These are phyloP conservation scores for Lithophane leautieri DNA, from an alignment of 2,888 invertebrate species.

Conservation along the genomic window DNA sequence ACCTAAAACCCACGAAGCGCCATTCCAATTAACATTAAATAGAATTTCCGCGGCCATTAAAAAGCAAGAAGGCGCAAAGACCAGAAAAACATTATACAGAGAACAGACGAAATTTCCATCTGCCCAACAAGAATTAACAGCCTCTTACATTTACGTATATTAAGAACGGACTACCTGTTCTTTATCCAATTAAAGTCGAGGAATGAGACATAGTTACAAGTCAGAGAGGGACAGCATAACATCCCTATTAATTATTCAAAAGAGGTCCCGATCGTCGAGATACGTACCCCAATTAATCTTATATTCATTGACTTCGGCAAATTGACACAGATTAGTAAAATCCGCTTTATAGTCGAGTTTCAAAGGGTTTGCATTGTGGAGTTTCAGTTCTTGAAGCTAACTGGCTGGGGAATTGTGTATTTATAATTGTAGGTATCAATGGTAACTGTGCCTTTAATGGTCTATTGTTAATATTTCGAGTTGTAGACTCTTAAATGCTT, in stretches of 20 bases:
- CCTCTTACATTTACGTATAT: slow-evolving; percentile 51
- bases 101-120: slow-evolving; percentile 38
- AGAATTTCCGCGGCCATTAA: slow-evolving; percentile 43
- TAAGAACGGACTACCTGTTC: slow-evolving; percentile 52
- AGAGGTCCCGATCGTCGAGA: slow-evolving; percentile 70
- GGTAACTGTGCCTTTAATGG: slow-evolving; percentile 20
- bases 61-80: slow-evolving; percentile 30
- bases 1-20: slow-evolving; percentile 24
- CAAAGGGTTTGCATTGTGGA: slow-evolving; percentile 49
- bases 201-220: slow-evolving; percentile 27
- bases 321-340: slow-evolving; percentile 77
- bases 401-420: slow-evolving; percentile 32
- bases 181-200: slow-evolving; percentile 59
- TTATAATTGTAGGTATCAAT: slow-evolving; percentile 32
- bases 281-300: slow-evolving; percentile 76
- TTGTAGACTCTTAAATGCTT: not conserved
- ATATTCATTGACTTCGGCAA: slow-evolving; percentile 77
- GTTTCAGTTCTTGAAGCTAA: slow-evolving; percentile 35
- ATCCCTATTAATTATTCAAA: slow-evolving; percentile 75
- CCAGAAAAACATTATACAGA: slow-evolving; percentile 34
- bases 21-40: slow-evolving; percentile 53
- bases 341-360: slow-evolving; percentile 65
- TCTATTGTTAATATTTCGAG: slow-evolving; percentile 8
- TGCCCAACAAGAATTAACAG: slow-evolving; percentile 56
- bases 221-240: slow-evolving; percentile 38